These are phyloP conservation scores for Sebastes oblongus DNA, from an alignment of 2,797 vertebrate genomes.

Conservation along the genomic window DNA sequence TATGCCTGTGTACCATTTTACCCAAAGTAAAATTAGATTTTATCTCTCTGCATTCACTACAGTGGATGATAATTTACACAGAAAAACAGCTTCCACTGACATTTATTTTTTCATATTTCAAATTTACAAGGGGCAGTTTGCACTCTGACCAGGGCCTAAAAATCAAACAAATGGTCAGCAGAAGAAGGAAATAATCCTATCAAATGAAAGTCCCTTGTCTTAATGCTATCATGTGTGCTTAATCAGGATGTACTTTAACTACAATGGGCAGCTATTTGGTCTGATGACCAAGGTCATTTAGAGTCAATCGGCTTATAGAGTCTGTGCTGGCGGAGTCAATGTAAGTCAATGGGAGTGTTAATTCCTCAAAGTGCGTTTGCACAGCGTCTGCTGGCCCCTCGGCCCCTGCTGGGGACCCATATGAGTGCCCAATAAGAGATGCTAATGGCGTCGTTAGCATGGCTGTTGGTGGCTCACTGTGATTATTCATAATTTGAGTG, in stretches of 20 bases:
- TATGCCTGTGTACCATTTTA: background rate
- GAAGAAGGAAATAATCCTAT: background rate
- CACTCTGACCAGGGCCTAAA: background rate
- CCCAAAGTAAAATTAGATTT: background rate
- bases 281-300: conserved; percentile 23
- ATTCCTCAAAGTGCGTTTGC: conserved; percentile 64
- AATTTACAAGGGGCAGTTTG: background rate
- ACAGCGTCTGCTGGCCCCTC: conserved; percentile 64
- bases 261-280: conserved; percentile 6
- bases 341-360: conserved; percentile 64
- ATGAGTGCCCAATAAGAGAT: conserved; percentile 57
- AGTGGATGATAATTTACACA: background rate
- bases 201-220: background rate
- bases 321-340: conserved; percentile 26
- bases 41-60: background rate
- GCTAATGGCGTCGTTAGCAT: conserved; percentile 72
- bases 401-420: conserved; percentile 64
- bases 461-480: conserved; percentile 73
- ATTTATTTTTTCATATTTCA: background rate
- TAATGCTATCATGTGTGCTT: background rate
- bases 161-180: conserved; percentile 26
- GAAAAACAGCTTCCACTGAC: background rate
- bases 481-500: conserved; percentile 79
- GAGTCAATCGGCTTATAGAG: conserved; percentile 22
- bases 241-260: conserved; percentile 1